Evolutionary conservation across 2,113 vertebrate genomes (phyloP).

Genomic region (Charadrius vociferus): DNA sequence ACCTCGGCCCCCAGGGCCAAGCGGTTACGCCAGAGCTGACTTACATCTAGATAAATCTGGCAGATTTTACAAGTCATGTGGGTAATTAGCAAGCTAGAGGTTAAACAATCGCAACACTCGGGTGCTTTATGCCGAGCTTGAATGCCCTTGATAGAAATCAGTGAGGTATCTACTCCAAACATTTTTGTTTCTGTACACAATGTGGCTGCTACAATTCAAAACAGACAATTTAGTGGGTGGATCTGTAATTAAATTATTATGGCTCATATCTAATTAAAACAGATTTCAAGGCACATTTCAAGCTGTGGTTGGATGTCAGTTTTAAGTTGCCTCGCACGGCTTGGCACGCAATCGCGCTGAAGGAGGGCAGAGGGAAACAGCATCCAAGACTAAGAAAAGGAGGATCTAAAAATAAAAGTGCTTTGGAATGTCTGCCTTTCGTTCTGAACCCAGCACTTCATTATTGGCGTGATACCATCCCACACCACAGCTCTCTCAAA

Average conservation of each 20-base stretch:
- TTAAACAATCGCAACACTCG: not conserved
- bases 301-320: conserved; percentile 49
- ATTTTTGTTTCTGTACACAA: conserved; percentile 35
- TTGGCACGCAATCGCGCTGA: not conserved
- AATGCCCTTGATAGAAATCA: not conserved
- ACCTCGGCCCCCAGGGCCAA: not conserved
- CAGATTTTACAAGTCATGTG: not conserved
- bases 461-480: not conserved
- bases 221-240: conserved; percentile 63
- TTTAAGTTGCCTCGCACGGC: conserved; percentile 15
- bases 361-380: conserved; percentile 1
- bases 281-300: conserved; percentile 66
- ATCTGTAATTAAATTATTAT: conserved; percentile 68
- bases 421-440: not conserved
- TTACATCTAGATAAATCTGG: not conserved
- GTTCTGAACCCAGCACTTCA: not conserved
- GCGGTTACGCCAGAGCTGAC: not conserved
- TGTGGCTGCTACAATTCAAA: conserved; percentile 38
- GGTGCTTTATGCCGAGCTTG: not conserved
- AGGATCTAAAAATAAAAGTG: conserved; percentile 21
- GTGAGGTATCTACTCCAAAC: not conserved
- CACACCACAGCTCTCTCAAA: not conserved
- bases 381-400: conserved; percentile 9
- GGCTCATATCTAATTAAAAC: conserved; percentile 63
- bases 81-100: conserved; percentile 6